Percentiles rank a stretch among this genome's conserved stretches.
Conservation (phyloP, 2,113 vertebrate species). For the Engraulis encrasicolus region DNA sequence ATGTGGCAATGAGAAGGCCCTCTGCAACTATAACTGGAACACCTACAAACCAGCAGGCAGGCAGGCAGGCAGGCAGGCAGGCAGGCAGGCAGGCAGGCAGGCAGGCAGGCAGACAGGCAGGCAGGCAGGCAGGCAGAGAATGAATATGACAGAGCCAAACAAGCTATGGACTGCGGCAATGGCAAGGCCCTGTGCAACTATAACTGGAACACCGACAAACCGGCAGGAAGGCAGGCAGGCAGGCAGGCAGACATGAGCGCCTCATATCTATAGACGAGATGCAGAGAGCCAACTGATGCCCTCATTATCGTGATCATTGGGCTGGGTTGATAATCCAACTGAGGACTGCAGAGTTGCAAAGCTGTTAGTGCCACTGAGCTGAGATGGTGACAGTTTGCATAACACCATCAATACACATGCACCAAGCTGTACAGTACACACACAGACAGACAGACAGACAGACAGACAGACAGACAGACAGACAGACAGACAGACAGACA, state of each 20-base stretch:
- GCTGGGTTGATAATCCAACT: too few relatives aligned
- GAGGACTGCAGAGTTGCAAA: slow-evolving; percentile 36
- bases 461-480: neutral
- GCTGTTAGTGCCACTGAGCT: slow-evolving; percentile 30
- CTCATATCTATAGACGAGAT: slow-evolving; percentile 31
- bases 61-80: too few relatives aligned
- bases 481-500: neutral
- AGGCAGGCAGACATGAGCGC: too few relatives aligned
- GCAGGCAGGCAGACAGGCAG: too few relatives aligned
- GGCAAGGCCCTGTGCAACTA: slow-evolving; percentile 14
- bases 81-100: too few relatives aligned
- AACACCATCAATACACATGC: slow-evolving; percentile 18
- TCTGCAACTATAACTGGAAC: neutral
- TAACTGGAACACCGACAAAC: too few relatives aligned
- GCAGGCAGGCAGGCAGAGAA: too few relatives aligned
- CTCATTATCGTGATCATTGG: too few relatives aligned
- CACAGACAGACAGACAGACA: neutral
- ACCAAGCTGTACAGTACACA: too few relatives aligned
- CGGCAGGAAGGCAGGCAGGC: too few relatives aligned
- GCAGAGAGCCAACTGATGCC: slow-evolving; percentile 43
- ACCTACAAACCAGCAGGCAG: too few relatives aligned
- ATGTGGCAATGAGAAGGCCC: slow-evolving; percentile 9
- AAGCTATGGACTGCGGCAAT: neutral
- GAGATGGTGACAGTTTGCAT: slow-evolving; percentile 44
- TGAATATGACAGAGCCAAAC: too few relatives aligned